Base-by-base conservation (phyloP, 2,113 vertebrate species). In the Astur gentilis region DNA sequence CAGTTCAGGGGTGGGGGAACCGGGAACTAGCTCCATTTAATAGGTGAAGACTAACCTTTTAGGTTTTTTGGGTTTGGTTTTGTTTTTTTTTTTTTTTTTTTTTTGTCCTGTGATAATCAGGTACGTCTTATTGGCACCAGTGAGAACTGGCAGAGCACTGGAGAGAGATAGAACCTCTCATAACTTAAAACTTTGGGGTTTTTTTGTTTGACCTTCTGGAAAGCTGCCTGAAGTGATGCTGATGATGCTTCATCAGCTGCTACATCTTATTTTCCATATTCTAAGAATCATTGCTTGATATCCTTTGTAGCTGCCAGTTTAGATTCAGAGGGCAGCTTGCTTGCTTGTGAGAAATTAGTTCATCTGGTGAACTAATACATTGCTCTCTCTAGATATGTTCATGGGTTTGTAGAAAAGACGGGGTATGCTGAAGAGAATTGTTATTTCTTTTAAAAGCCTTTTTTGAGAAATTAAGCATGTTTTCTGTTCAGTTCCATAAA, bases 191-290 rank as follows among this genome's bases (percentile, higher is more conserved):
- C 3, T 67, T 22, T 0, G 7, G 11, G 21, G 2, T 10, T 22
- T 32, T 78, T 73, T 31, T 54, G 10, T n/a, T 5, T 47, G 25
- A 6, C 26, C 60, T 40, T 77, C 26, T 78, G 70, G 52, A 76
- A 15, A 60, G 21, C 40, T 91, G 32, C 52, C 60, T 65, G 20
- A 47, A n/a, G 36, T 55, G 65, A 4, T 69, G 54, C 85, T 91
- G 58, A 5, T 88, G 71, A 3, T 78, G 55, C 40, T 45, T 71
- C 29, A 0, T 69, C 40, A 54, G 36, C 73, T 80, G 45, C 54
- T 91, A 2, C 1, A 0, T 26, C 10, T 38, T 31, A 1, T 32
- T 64, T 79, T 40, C 60, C 11, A 3, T 26, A 1, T 12, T 61
- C 18, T 42, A 4, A 13, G 66, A 55, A 11, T 45, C 34, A 2